These are phyloP conservation scores for Aphyosemion australe DNA, from an alignment of 2,113 vertebrate species.

Conservation along the genomic window DNA sequence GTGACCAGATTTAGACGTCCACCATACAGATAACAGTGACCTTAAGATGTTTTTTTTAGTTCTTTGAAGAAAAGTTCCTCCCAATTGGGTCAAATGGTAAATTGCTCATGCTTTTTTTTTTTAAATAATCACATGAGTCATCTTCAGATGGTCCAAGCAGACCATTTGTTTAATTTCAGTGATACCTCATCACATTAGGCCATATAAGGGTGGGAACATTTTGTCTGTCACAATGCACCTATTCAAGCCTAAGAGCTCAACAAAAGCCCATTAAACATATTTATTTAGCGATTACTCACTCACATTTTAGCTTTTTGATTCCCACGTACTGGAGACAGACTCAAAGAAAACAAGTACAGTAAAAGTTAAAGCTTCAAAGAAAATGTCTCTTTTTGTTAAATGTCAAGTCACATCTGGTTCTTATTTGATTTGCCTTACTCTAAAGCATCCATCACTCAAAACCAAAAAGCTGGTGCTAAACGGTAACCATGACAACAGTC, in stretches of 20 bases:
- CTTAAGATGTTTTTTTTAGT: too few species aligned
- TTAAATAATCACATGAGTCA: not conserved
- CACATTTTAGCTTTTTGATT: not conserved
- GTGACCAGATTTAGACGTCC: too few species aligned
- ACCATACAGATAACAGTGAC: too few species aligned
- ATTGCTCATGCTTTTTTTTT: too few species aligned
- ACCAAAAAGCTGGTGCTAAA: slow-evolving; percentile 2
- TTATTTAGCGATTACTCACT: too few species aligned
- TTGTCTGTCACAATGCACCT: too few species aligned
- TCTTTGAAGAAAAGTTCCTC: too few species aligned
- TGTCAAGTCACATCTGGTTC: slow-evolving; percentile 51
- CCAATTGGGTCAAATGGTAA: too few species aligned
- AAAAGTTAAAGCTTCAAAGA: too few species aligned
- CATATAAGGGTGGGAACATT: not conserved
- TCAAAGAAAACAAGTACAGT: too few species aligned
- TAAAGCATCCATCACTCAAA: slow-evolving; percentile 32
- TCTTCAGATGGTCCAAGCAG: not conserved
- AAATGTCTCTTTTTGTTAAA: not conserved
- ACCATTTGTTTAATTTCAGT: not conserved
- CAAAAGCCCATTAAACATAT: not conserved
- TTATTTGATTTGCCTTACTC: slow-evolving; percentile 37
- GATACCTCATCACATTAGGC: not conserved
- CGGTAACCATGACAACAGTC: slow-evolving; percentile 22
- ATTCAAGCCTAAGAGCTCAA: not conserved
- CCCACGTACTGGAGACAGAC: too few species aligned